phyloP scores from a whole-genome alignment of 2,888 invertebrate genomes.

The Leuctra nigra region DNA sequence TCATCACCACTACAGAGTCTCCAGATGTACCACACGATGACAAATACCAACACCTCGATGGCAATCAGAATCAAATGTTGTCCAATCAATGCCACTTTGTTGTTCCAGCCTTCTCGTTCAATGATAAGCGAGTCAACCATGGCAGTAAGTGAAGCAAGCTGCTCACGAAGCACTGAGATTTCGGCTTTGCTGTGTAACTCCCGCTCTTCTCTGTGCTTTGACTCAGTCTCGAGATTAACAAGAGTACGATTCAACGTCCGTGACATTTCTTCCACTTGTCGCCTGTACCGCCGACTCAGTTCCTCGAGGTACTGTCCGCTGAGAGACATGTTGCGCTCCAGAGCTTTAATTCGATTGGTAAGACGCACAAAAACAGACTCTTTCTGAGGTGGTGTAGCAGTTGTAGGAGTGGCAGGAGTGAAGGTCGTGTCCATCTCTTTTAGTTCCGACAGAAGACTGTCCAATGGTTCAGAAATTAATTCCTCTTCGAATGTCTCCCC shows the following conservation, averaged over 20 bases:
- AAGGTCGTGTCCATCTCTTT: slow-evolving; percentile 38
- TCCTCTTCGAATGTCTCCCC: too few relatives aligned
- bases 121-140: slow-evolving; percentile 53
- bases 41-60: slow-evolving; percentile 35
- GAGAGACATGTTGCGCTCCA: slow-evolving; percentile 95
- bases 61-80: slow-evolving; percentile 36
- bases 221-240: slow-evolving; percentile 44
- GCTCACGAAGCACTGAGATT: slow-evolving; percentile 56
- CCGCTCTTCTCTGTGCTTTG: slow-evolving; percentile 38
- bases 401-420: slow-evolving; percentile 39
- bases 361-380: slow-evolving; percentile 95
- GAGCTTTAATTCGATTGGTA: slow-evolving; percentile 90
- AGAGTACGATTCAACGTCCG: slow-evolving; percentile 73
- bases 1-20: slow-evolving; percentile 41
- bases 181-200: slow-evolving; percentile 62
- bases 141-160: slow-evolving; percentile 54
- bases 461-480: background rate
- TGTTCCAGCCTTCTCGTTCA: slow-evolving; percentile 58
- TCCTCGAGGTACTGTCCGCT: slow-evolving; percentile 96
- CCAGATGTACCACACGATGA: slow-evolving; percentile 44
- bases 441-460: slow-evolving; percentile 35
- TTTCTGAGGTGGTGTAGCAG: slow-evolving; percentile 53
- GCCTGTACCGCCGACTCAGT: slow-evolving; percentile 88
- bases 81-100: slow-evolving; percentile 39
- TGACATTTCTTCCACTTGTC: slow-evolving; percentile 94